A percentile compares a stretch with the other conserved stretches of the same genome.
phyloP scores from a whole-genome alignment of 2,888 invertebrate species.

The Dryococelus australis region DNA sequence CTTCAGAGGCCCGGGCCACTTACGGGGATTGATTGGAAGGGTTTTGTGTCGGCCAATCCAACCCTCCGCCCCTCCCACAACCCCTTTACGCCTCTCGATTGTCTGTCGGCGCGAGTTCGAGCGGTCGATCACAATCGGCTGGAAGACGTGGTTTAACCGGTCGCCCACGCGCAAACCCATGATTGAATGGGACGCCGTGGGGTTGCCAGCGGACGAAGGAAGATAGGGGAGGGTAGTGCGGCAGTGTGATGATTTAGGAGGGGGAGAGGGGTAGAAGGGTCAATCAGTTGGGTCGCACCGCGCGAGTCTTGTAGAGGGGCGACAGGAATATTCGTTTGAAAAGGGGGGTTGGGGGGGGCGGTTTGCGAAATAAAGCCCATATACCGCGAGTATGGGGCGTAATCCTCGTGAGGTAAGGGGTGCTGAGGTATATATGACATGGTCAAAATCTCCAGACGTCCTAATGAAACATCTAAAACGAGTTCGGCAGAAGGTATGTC shows the following conservation, averaged over 20 bases:
- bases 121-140: neutral
- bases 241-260: too few species aligned
- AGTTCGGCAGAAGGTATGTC: neutral
- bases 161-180: neutral
- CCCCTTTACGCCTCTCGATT: neutral
- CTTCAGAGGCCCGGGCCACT: neutral
- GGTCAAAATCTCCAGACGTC: neutral
- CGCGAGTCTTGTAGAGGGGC: too few species aligned
- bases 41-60: neutral
- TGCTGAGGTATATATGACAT: neutral
- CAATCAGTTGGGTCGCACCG: neutral
- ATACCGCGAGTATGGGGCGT: neutral
- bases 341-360: too few species aligned
- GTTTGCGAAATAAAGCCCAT: neutral
- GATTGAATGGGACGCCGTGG: conserved; percentile 9
- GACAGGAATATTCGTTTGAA: neutral
- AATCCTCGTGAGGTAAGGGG: neutral
- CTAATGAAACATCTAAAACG: neutral
- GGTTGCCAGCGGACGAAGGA: neutral
- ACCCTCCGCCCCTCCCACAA: neutral
- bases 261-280: neutral
- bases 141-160: neutral
- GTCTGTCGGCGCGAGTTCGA: neutral
- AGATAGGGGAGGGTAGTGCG: too few species aligned
- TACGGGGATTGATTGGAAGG: neutral